Base-by-base conservation (phyloP, 2,888 invertebrate species). In the Parochlus steinenii region DNA sequence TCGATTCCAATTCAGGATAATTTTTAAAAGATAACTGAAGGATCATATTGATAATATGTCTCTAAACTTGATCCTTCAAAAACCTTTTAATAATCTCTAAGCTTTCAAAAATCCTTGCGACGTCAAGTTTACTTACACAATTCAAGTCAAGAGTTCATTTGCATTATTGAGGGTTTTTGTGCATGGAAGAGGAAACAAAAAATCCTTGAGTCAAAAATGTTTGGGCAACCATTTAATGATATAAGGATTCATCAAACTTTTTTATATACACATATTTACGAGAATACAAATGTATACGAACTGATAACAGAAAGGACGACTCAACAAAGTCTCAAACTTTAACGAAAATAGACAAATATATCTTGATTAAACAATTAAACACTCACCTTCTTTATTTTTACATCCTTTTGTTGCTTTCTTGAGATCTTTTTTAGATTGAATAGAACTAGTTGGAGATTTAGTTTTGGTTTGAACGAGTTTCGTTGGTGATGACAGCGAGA, bases 401-500 rank as follows among this genome's bases (percentile, higher is more conserved):
- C 16, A 6, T 22, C 54, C 45, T 45, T 56, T 56, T 23, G 54
- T 48, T 39, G 55, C 56, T 40, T 54, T 56, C 42, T 57, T 56
- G 41, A 47, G 50, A 10, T 56, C 65, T 55, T 65, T 65, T 46
- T 66, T 62, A 36, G 64, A 62, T 53, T 66, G 66, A 40, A 61
- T 58, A 31, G 66, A 65, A 38, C 65, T 63, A 40, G 63, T 60
- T 36, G 65, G 65, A 56, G 66, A 66, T 51, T 65, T 59, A 63
- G 48, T 63, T 54, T 53, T 46, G 56, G 41, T 54, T 51, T 33
- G 56, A 38, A 36, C 56, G 16, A 26, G 18, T n/a, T 16, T n/a
- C 14, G 18, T 14, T 8, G 28, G 28, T 18, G 34, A 34, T 20
- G 5, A 10, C 14, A 26, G 6, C 5, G 14, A 11, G 6, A 26